Evolutionary conservation across 1,140 invertebrate genomes (phyloP).

Genomic region (Holotrichia oblita): DNA sequence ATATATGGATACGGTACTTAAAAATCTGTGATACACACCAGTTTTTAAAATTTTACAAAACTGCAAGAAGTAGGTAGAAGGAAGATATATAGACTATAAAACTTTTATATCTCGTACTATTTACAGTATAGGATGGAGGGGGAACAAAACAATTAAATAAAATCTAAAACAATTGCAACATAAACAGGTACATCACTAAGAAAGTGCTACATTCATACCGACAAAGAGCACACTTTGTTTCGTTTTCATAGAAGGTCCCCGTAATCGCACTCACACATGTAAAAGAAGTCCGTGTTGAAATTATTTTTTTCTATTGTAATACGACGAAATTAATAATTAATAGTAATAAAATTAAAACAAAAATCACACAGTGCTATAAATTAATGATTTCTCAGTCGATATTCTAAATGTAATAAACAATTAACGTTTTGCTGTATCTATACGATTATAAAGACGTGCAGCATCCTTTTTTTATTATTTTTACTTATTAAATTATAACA

Average conservation of each 20-base stretch:
- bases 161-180: constrained; percentile 33
- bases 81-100: neutral
- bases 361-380: constrained; percentile 24
- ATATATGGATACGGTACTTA: constrained; percentile 11
- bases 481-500: neutral
- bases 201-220: constrained; percentile 17
- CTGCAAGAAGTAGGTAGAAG: neutral
- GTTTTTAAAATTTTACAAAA: constrained; percentile 2
- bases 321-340: constrained; percentile 11
- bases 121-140: constrained; percentile 16
- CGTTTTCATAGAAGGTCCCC: too few species aligned
- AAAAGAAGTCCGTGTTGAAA: constrained; percentile 6
- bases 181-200: constrained; percentile 33
- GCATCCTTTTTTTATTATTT: neutral
- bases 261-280: neutral
- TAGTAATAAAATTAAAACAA: constrained; percentile 32
- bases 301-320: neutral
- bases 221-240: neutral
- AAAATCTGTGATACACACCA: constrained; percentile 2
- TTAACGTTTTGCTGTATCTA: neutral
- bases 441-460: neutral
- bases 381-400: constrained; percentile 28
- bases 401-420: neutral
- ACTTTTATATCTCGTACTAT: constrained; percentile 10
- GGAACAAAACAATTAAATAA: constrained; percentile 27